These are phyloP conservation scores for Sebastes kiyomatsui DNA, from an alignment of 2,797 vertebrate species.

Conservation along the genomic window DNA sequence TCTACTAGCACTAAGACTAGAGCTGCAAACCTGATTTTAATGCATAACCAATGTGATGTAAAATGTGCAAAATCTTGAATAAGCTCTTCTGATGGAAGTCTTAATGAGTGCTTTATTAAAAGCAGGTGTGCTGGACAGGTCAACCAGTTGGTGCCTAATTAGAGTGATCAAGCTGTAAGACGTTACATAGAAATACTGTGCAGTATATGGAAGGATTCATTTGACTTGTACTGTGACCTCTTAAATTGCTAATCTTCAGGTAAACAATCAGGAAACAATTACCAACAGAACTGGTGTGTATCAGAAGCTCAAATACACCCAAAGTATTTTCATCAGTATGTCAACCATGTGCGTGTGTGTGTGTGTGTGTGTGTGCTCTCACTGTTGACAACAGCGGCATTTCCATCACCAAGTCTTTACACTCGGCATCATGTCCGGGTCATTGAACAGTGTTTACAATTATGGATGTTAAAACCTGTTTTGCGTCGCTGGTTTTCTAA, in stretches of 20 bases:
- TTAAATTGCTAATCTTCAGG: neutral
- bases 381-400: neutral
- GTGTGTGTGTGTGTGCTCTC: neutral
- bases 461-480: neutral
- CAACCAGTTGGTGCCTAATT: neutral
- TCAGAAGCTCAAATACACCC: neutral
- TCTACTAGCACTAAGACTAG: too few species aligned
- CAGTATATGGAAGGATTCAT: neutral
- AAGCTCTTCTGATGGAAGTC: neutral
- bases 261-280: neutral
- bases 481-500: neutral
- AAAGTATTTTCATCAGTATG: neutral
- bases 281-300: neutral
- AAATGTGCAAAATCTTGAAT: neutral
- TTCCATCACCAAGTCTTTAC: neutral
- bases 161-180: neutral
- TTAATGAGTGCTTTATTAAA: neutral
- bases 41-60: neutral
- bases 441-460: neutral
- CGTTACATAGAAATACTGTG: neutral
- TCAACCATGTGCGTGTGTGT: neutral
- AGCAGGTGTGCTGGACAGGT: neutral
- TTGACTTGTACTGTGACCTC: neutral
- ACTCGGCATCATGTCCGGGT: neutral
- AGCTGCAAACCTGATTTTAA: neutral